phyloP scores from a whole-genome alignment of 2,888 invertebrate species.

The Agriopis marginaria region DNA sequence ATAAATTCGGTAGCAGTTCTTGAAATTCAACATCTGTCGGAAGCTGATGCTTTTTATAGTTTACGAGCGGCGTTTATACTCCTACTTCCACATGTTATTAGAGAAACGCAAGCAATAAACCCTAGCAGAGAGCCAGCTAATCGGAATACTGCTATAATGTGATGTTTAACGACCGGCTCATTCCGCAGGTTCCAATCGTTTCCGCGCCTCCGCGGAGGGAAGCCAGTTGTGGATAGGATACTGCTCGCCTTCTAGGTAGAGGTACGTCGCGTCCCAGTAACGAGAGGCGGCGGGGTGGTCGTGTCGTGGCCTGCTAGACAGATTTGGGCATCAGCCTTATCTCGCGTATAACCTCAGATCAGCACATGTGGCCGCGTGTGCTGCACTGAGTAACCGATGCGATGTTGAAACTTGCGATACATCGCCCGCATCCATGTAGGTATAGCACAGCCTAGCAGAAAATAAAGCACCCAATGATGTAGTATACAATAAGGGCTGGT shows the following conservation, averaged over 20 bases:
- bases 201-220: constrained; percentile 38
- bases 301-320: constrained; percentile 39
- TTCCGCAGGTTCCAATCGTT: constrained; percentile 34
- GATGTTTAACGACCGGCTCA: constrained; percentile 56
- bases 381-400: constrained; percentile 57
- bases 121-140: constrained; percentile 59
- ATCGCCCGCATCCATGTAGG: constrained; percentile 47
- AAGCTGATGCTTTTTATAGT: constrained; percentile 65
- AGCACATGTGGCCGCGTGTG: constrained; percentile 60
- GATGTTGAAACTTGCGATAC: constrained; percentile 42
- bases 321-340: constrained; percentile 57
- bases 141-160: constrained; percentile 58
- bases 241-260: not conserved
- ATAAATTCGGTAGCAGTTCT: constrained; percentile 53
- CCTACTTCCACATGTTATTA: constrained; percentile 57
- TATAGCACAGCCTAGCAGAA: not conserved
- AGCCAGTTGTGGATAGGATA: constrained; percentile 7
- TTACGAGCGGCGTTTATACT: constrained; percentile 57
- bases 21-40: constrained; percentile 63
- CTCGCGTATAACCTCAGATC: constrained; percentile 49
- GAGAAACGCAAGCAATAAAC: constrained; percentile 60
- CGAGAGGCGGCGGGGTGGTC: constrained; percentile 46
- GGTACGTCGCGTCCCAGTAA: constrained; percentile 36
- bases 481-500: too few species aligned
- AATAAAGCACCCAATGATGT: constrained; percentile 7